Evolutionary conservation across 2,113 vertebrate species (phyloP), one percentile per base, ranked within the genome.

Genomic region (Osmerus eperlanus): DNA sequence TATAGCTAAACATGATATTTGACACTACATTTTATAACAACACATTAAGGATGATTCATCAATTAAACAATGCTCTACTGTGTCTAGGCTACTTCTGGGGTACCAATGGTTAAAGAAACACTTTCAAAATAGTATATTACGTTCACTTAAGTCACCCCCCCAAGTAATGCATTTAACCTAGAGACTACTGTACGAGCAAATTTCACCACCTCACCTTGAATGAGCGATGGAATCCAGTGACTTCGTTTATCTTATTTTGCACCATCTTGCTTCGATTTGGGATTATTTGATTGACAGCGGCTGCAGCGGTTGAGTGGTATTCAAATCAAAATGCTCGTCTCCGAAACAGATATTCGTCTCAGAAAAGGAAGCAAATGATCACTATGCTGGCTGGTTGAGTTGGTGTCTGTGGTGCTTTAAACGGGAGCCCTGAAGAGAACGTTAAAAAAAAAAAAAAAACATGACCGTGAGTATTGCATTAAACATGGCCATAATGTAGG

Each of bases 201-300:
- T 1, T 14, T 65, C 28, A n/a, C 3, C 51, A 74, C 74, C 83
- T 84, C 82, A 96, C 96, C 94, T 95, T 96, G 87, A 96, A 96
- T 19, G 96, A 96, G 84, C 92, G 94, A 72, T 96, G 95, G 82
- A 97, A 96, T 81, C 94, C 95, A 74, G 93, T 92, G 77, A 95
- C 88, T 85, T 97, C 94, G 62, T 92, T 84, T 53, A 93, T 92
- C 86, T 95, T 98, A 75, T 96, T 97, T 90, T 97, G 95, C 84
- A 97, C 95, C 95, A 97, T 96, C 85, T 90, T 88, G 76, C 75
- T 81, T 84, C 67, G 79, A 76, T 87, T 90, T 77, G 4, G 68
- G 59, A 29, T 53, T 66, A 52, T 77, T 60, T 64, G 83, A 67
- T 78, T 62, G 72, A 84, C 72, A 76, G 86, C 78, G 80, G 78